Evolutionary conservation across 2,888 invertebrate genomes (phyloP), one percentile per base, ranked within the genome.

Genomic region (Tupiocoris notatus): DNA sequence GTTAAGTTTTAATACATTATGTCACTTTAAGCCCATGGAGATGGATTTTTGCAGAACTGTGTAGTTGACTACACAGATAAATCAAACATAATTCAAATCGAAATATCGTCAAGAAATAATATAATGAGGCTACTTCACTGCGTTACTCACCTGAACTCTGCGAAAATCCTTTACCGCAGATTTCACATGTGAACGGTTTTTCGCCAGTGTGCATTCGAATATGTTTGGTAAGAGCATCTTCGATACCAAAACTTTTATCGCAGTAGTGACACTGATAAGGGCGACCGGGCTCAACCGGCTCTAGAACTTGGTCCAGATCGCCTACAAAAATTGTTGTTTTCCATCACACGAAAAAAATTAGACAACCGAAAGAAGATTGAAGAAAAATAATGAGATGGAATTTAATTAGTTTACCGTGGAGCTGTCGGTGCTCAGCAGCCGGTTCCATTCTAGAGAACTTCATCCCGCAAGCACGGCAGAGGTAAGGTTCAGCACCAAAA

Each of bases 141-240:
- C n/a, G 39, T 12, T n/a, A 59, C 23, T 2, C 0, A 71, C 71
- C 71, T 21, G 80, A 79, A 39, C 81, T 81, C 39, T 81, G 80
- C 1, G 80, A 79, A 25, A 81, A 81, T 0, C 80, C 80, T 59
- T 81, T 81, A 6, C 81, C 81, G 64, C 81, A 81, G 57, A 79
- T 77, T 54, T 81, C 81, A 68, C 81, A 81, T 1, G 80, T 80
- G 75, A 80, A 81, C 2, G 81, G 81, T 71, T 81, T 81, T 58
- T 80, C 80, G 0, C 81, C 80, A 0, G 80, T 81, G 63, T 81
- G 81, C 79, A 80, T 79, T 16, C 81, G 75, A 0, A 81, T 79
- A 24, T 81, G 81, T 64, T 80, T 80, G 1, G 80, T 77, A 9
- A 81, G 76, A 1, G 81, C 81, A 22, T 80, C 80, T 76, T 80